phyloP scores from a whole-genome alignment of 2,113 vertebrate genomes.

The Silurus glanis region DNA sequence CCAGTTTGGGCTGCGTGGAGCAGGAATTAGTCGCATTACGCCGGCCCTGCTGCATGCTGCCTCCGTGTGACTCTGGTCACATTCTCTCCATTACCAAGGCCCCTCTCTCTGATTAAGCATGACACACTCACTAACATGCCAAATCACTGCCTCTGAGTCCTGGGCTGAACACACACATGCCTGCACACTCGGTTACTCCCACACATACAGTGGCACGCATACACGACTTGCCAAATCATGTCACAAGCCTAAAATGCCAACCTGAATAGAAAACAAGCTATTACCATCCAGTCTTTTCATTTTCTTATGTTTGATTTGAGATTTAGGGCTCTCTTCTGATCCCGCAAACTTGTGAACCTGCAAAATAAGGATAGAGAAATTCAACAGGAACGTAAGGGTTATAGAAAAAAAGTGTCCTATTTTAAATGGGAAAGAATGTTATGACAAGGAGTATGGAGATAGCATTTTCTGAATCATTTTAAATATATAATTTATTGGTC shows the following conservation, averaged over 20 bases:
- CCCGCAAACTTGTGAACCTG: slow-evolving; percentile 19
- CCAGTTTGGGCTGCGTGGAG: slow-evolving; percentile 87
- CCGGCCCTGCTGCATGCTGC: slow-evolving; percentile 80
- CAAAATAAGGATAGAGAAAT: slow-evolving; percentile 1
- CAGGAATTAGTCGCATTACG: slow-evolving; percentile 98
- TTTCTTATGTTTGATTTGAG: slow-evolving; percentile 35
- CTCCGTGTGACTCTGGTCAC: slow-evolving; percentile 98
- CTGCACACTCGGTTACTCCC: slow-evolving; percentile 13
- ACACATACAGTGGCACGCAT: slow-evolving; percentile 1
- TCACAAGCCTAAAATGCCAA: slow-evolving; percentile 40
- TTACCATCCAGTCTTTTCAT: slow-evolving; percentile 43
- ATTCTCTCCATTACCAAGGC: slow-evolving; percentile 98
- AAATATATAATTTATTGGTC: neutral
- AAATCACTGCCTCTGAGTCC: slow-evolving; percentile 94
- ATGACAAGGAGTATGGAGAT: neutral
- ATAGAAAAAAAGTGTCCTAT: neutral
- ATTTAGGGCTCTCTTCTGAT: slow-evolving; percentile 3
- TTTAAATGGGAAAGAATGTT: neutral
- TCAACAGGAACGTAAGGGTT: neutral
- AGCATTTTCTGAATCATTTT: neutral
- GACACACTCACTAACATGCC: slow-evolving; percentile 99
- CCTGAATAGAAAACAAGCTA: slow-evolving; percentile 46
- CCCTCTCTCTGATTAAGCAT: slow-evolving; percentile 95
- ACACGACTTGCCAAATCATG: slow-evolving; percentile 21
- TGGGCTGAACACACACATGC: slow-evolving; percentile 63